Evolutionary conservation across 2,113 vertebrate species (phyloP), one percentile per base, ranked within the genome.

Genomic region (Cyanistes caeruleus): DNA sequence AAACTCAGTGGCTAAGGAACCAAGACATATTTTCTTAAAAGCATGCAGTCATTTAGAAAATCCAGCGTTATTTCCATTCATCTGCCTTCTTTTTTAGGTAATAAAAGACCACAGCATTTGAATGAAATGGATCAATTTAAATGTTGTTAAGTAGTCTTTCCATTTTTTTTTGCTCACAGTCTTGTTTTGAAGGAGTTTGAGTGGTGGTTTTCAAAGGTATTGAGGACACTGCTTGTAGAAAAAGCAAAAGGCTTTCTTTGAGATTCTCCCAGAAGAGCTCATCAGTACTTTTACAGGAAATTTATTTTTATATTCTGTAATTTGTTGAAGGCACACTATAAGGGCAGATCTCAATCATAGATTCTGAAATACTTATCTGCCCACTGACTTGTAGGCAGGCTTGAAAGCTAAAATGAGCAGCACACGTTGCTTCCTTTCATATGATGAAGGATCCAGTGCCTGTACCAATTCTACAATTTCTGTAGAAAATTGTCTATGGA

Each of bases 311-410:
- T 79, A 65, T 83, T 90, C 75, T 79, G 24, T 68, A 75, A 75
- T 60, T 82, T 84, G 74, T 90, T 81, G 13, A 93, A 82, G 52
- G 10, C 75, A 31, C 59, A 11, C 27, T 89, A 27, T 70, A 87
- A 85, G 3, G 41, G 65, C 87, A 87, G 52, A 76, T 90, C 82
- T 97, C 92, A 91, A 1, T 68, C 90, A 82, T 4, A 68, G 44
- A 87, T 84, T 84, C 65, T 79, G 81, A 89, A 94, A 72, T 78
- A 59, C 70, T 93, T 91, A 37, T 93, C 94, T 94, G 84, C 85
- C 92, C 93, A 93, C 96, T 87, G 70, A 69, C 78, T 93, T 87
- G 78, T 76, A 82, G 90, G 81, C 90, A 94, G 65, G 31, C 56
- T 78, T 48, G 74, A 83, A 82, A 95, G 67, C 89, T 94, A 83